These are phyloP conservation scores for Eupithecia subfuscata DNA, from an alignment of 2,888 invertebrate genomes.

Conservation along the genomic window DNA sequence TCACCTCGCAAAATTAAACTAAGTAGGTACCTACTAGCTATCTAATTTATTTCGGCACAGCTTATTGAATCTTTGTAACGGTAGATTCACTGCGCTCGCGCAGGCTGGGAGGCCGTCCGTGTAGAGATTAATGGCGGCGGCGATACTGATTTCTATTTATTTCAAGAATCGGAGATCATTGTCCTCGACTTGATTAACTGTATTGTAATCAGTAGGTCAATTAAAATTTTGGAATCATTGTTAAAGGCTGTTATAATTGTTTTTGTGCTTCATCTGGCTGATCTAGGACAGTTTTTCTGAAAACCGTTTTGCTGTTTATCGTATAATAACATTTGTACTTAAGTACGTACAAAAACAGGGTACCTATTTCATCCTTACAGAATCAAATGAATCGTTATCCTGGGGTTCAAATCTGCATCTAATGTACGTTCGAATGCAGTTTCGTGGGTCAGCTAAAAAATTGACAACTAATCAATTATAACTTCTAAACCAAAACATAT, in stretches of 20 bases:
- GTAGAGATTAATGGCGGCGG: conserved; percentile 52
- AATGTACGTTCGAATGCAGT: background rate
- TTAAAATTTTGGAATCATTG: conserved; percentile 1
- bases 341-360: no score
- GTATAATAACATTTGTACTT: background rate
- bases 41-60: conserved; percentile 30
- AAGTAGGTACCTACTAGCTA: conserved; percentile 7
- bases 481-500: background rate
- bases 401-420: background rate
- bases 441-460: background rate
- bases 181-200: conserved; percentile 44
- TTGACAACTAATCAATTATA: background rate
- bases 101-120: conserved; percentile 39
- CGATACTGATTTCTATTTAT: conserved; percentile 53
- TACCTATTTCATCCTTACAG: background rate
- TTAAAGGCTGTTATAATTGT: background rate
- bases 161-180: conserved; percentile 47
- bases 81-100: conserved; percentile 53
- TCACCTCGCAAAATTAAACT: background rate
- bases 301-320: background rate
- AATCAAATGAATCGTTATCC: background rate
- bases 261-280: conserved; percentile 14
- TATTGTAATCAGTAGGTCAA: conserved; percentile 38
- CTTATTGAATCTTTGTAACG: conserved; percentile 50
- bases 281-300: background rate